phyloP scores from a whole-genome alignment of 37 sponge, comb jelly and placozoan genomes.

The Tethya wilhelma region DNA sequence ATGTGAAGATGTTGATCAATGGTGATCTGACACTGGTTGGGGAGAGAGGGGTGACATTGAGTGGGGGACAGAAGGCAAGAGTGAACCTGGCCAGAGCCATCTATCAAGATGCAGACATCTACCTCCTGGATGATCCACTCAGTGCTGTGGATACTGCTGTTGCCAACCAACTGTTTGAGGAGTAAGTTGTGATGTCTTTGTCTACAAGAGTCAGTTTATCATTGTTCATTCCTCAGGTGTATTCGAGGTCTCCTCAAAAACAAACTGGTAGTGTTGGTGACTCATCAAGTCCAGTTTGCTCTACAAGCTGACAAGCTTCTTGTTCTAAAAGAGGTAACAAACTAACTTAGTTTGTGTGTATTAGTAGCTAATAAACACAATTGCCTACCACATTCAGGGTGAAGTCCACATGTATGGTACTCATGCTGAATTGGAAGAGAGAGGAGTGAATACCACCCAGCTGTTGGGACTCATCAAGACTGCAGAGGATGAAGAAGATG shows the following conservation, averaged over 20 bases:
- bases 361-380: too few species aligned
- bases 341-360: not conserved
- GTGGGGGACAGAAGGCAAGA: constrained; percentile 96
- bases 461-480: constrained; percentile 13
- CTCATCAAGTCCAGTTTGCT: constrained; percentile 87
- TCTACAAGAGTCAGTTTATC: not conserved
- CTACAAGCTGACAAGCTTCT: constrained; percentile 72
- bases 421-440: not conserved
- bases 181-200: constrained; percentile 19
- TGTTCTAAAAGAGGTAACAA: constrained; percentile 69
- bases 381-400: constrained; percentile 1
- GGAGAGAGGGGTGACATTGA: constrained; percentile 90
- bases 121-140: constrained; percentile 87
- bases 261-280: constrained; percentile 72
- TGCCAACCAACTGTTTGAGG: constrained; percentile 74
- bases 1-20: constrained; percentile 59
- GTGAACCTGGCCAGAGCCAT: constrained; percentile 91
- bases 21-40: constrained; percentile 91
- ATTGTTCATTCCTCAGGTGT: constrained; percentile 34
- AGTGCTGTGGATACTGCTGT: constrained; percentile 90
- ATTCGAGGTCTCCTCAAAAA: constrained; percentile 69
- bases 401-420: not conserved
- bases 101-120: constrained; percentile 77
- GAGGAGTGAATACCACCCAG: not conserved
- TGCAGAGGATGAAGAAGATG: not conserved